Base-by-base conservation (phyloP, 1,140 invertebrate genomes). In the Bombus turneri region DNA sequence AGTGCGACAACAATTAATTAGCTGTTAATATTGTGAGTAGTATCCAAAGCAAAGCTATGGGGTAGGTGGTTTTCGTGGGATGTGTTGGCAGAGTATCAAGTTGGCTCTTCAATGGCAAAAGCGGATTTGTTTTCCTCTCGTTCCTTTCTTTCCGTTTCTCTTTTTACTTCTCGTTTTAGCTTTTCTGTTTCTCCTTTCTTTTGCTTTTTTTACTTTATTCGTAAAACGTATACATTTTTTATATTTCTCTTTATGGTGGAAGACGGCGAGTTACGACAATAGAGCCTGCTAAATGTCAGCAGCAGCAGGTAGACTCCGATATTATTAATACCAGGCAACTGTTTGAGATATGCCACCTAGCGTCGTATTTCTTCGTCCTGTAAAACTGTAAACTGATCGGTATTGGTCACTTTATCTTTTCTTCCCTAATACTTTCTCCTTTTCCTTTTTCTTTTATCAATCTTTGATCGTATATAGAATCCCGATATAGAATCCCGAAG, bases 11-110 rank as follows among this genome's bases (percentile, higher is more conserved):
- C 53, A 73, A 86, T 81, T 64, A 64, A 71, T 80, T 71, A 86
- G 64, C 83, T 89, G 91, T 92, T 92, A 92, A 91, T 91, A 71
- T 78, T 90, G 89, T 89, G 84, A 92, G 88, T 92, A 91, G 87
- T 90, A 85, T 85, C 88, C 86, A 92, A 88, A 94, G 93, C 93
- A 91, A 94, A 94, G 93, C 93, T 91, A 85, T 62, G 88, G 92
- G 88, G 86, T 83, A 90, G 47, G 79, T 87, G 64, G 64, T 25
- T 91, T 83, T 89, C 64, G 86, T 90, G 87, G 94, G 92, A 94
- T 94, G 94, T 94, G 94, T 94, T 94, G 94, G 94, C 93, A 91
- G 91, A 94, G 88, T 94, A 91, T 92, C 87, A 88, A 86, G 76
- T 88, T 89, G 85, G 86, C 89, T 93, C 86, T 92, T 91, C 87